A percentile compares a stretch with the other conserved stretches of the same genome.
phyloP scores from a whole-genome alignment of 53 echinoderm and acorn worm species.

The Temnopleurus reevesii region DNA sequence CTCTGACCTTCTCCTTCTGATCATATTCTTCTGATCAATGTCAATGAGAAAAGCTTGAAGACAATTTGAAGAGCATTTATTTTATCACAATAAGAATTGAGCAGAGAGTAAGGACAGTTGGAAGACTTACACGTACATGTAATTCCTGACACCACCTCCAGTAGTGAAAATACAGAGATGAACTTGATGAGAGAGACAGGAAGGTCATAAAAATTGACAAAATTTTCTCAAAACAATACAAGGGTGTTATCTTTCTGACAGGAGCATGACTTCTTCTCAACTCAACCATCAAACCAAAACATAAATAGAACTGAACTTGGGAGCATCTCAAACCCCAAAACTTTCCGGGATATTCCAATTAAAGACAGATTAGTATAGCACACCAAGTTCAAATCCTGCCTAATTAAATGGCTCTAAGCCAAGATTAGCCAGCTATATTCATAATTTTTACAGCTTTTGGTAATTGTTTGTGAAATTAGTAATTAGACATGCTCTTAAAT shows the following conservation, averaged over 20 bases:
- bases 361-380: not conserved
- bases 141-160: too few species aligned
- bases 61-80: too few species aligned
- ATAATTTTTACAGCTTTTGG: not conserved
- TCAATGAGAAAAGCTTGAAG: too few species aligned
- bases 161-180: too few species aligned
- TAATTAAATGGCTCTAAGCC: not conserved
- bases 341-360: conserved; percentile 32
- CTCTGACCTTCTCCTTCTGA: too few species aligned
- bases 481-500: not conserved
- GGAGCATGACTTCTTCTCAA: not conserved
- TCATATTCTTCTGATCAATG: too few species aligned
- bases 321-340: not conserved
- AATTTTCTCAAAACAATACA: not conserved
- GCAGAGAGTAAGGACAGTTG: too few species aligned
- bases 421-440: not conserved
- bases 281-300: not conserved
- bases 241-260: not conserved
- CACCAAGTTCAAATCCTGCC: conserved; percentile 2
- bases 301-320: conserved; percentile 31
- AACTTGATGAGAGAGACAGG: too few species aligned
- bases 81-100: too few species aligned
- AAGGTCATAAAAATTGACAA: not conserved
- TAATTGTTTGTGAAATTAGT: not conserved
- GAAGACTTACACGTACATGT: too few species aligned